These are phyloP conservation scores for Piprites chloris DNA, from an alignment of 2,113 vertebrate genomes.

Conservation along the genomic window DNA sequence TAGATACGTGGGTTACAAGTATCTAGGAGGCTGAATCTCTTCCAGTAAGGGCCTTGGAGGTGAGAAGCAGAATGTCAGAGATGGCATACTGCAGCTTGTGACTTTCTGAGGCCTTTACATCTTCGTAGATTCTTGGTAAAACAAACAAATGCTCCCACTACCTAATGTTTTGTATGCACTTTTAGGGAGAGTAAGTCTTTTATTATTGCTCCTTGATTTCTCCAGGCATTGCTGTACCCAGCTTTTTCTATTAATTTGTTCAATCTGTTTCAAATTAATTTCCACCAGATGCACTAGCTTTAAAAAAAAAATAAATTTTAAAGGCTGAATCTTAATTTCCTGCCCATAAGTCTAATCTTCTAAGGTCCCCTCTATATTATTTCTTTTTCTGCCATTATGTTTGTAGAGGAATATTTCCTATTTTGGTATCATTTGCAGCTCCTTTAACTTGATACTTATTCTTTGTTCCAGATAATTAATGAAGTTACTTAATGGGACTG, in stretches of 20 bases:
- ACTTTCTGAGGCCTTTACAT: not conserved
- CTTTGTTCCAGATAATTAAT: not conserved
- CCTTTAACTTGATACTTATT: not conserved
- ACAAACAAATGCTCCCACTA: not conserved
- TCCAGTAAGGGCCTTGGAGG: not conserved
- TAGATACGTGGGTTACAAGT: not conserved
- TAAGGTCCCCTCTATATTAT: not conserved
- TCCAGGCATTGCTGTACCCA: not conserved
- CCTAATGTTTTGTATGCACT: not conserved
- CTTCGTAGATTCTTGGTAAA: not conserved
- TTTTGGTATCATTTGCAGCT: not conserved
- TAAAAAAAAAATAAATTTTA: not conserved
- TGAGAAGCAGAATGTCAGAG: not conserved
- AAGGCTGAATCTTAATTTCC: constrained; percentile 18
- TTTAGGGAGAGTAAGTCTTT: not conserved
- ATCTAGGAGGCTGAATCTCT: not conserved
- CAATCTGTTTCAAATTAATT: constrained; percentile 42
- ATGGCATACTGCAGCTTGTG: not conserved
- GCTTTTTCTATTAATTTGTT: not conserved
- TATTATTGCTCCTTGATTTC: not conserved
- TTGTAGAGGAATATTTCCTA: not conserved
- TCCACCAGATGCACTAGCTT: not conserved
- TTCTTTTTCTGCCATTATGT: not conserved
- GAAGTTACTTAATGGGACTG: constrained; percentile 22
- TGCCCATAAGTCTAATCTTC: constrained; percentile 1